Conservation (phyloP, 2,113 vertebrate species). For the Bos javanicus region DNA sequence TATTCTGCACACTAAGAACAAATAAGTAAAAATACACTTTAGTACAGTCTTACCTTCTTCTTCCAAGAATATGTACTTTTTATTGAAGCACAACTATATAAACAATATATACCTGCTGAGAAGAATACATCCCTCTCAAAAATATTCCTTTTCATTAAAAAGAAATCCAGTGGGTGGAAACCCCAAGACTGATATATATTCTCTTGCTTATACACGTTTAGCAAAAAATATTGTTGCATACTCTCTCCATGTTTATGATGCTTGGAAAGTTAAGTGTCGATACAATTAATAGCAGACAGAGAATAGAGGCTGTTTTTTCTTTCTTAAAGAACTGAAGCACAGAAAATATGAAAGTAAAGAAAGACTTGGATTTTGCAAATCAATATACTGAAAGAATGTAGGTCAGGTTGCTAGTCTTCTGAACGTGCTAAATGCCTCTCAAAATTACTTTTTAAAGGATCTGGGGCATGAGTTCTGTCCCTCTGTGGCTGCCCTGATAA, state of each 20-base stretch:
- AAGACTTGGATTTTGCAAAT: slow-evolving; percentile 69
- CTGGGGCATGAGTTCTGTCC: slow-evolving; percentile 60
- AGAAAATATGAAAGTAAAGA: slow-evolving; percentile 63
- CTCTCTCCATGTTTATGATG: not conserved
- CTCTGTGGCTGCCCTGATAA: slow-evolving; percentile 63
- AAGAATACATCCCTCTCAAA: not conserved
- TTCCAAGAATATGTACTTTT: not conserved
- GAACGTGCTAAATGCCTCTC: slow-evolving; percentile 61
- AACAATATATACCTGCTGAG: not conserved
- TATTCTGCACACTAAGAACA: not conserved
- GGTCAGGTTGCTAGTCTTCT: slow-evolving; percentile 65
- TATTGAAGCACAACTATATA: not conserved
- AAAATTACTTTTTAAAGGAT: slow-evolving; percentile 73
- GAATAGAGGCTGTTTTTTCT: not conserved
- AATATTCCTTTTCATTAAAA: not conserved
- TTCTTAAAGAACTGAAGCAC: slow-evolving; percentile 32
- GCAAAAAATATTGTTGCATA: not conserved
- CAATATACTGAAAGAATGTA: slow-evolving; percentile 71
- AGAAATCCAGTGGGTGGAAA: not conserved
- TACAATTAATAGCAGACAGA: not conserved
- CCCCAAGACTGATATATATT: not conserved
- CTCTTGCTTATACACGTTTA: not conserved
- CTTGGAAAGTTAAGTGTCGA: not conserved
- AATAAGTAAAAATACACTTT: not conserved
- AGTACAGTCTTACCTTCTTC: not conserved